These are phyloP conservation scores for Plagodis dolabraria DNA, from an alignment of 2,888 invertebrate genomes.

Conservation along the genomic window DNA sequence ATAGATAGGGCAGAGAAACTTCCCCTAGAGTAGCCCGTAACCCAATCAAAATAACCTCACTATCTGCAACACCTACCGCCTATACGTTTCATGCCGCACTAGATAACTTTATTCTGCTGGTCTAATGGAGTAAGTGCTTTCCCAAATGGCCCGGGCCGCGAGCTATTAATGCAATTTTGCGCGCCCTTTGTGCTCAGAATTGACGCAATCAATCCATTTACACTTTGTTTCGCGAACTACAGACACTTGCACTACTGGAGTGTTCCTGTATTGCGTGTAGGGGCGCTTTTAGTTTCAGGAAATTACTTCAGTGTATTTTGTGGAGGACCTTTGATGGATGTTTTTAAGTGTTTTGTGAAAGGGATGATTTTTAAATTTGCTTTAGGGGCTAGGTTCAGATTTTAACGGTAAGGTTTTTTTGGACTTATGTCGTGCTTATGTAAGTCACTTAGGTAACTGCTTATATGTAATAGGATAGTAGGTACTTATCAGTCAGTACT, in stretches of 20 bases:
- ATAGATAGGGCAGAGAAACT: conserved; percentile 7
- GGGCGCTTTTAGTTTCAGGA: conserved; percentile 62
- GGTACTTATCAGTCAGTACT: no score
- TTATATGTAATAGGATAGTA: no score
- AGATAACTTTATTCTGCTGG: conserved; percentile 80
- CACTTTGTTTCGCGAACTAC: conserved; percentile 84
- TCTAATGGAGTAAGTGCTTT: conserved; percentile 82
- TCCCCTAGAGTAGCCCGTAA: conserved; percentile 17
- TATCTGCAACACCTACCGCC: conserved; percentile 34
- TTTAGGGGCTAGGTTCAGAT: neutral
- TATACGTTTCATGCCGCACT: conserved; percentile 64
- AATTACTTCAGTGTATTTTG: conserved; percentile 56
- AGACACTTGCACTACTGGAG: conserved; percentile 46
- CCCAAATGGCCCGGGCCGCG: conserved; percentile 80
- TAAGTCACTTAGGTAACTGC: no score
- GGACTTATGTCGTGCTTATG: no score
- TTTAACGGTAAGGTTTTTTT: no score
- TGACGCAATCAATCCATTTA: conserved; percentile 86
- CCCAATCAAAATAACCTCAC: conserved; percentile 38
- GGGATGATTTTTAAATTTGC: conserved; percentile 1
- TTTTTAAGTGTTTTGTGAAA: conserved; percentile 28
- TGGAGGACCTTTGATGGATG: conserved; percentile 20
- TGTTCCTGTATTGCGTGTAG: conserved; percentile 49
- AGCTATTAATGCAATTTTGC: conserved; percentile 83
- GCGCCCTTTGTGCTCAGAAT: conserved; percentile 81